Conservation (phyloP, 2,888 invertebrate species). For the Leucophenga montana region DNA sequence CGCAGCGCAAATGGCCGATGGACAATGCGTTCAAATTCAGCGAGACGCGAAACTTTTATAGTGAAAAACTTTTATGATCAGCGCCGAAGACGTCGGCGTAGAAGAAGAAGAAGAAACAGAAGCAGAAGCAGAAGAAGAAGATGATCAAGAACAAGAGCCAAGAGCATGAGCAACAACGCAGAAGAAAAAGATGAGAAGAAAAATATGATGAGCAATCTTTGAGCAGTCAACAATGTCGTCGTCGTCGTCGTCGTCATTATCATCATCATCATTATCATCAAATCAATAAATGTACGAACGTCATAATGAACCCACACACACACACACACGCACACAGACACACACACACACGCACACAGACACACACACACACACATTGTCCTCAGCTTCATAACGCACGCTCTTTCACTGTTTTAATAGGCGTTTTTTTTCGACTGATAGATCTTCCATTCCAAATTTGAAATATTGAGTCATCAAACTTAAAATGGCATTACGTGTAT, state of each 20-base stretch:
- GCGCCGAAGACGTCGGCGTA: not conserved
- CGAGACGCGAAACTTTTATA: slow-evolving; percentile 54
- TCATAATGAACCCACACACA: not conserved
- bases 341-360: not conserved
- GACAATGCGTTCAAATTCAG: slow-evolving; percentile 60
- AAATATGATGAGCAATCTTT: too few species aligned
- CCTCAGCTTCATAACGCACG: too few species aligned
- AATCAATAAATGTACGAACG: not conserved
- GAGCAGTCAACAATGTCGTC: too few species aligned
- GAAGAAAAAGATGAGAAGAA: not conserved
- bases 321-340: not conserved
- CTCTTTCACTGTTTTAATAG: too few species aligned
- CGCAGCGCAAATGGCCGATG: slow-evolving; percentile 63
- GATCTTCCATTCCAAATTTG: too few species aligned
- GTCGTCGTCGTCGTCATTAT: not conserved
- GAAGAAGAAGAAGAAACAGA: not conserved
- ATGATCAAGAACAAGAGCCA: not conserved
- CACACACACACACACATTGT: not conserved
- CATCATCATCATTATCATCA: slow-evolving; percentile 1
- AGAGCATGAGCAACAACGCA: not conserved
- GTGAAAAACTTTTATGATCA: slow-evolving; percentile 54
- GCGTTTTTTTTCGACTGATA: too few species aligned
- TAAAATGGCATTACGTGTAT: too few species aligned
- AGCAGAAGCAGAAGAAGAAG: not conserved
- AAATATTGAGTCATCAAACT: too few species aligned